Conservation (phyloP, 2,113 vertebrate genomes). For the Atlantisia rogersi region DNA sequence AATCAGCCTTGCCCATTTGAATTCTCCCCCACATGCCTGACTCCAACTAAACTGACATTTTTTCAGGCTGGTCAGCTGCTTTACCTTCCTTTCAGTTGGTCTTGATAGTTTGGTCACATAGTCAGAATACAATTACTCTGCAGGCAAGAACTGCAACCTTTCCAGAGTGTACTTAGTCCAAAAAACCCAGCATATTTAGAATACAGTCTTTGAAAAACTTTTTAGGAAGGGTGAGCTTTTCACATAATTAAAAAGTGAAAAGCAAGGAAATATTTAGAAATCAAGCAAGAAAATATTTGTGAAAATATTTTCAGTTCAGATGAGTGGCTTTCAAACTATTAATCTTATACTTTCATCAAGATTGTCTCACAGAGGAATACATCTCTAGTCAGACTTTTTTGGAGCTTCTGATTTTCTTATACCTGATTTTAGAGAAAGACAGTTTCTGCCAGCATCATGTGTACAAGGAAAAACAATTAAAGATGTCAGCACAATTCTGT, state of each 20-base stretch:
- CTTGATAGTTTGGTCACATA: not conserved
- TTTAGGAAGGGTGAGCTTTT: not conserved
- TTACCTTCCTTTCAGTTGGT: not conserved
- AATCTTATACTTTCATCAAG: not conserved
- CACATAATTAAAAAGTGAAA: not conserved
- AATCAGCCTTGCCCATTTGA: constrained; percentile 24
- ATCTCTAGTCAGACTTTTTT: not conserved
- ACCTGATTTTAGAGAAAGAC: not conserved
- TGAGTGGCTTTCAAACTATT: not conserved
- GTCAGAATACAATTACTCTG: not conserved
- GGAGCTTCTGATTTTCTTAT: not conserved
- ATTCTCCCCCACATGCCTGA: not conserved
- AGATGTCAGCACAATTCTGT: not conserved
- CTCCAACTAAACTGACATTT: not conserved
- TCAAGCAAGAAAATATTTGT: not conserved
- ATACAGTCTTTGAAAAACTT: not conserved
- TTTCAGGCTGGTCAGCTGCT: not conserved
- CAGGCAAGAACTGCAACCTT: not conserved
- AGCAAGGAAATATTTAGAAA: not conserved
- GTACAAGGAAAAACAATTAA: not conserved
- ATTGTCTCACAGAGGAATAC: not conserved
- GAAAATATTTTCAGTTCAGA: not conserved
- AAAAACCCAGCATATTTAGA: not conserved
- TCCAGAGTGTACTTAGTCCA: not conserved
- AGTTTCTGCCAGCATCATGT: not conserved